Base-by-base conservation (phyloP, 2,797 vertebrate genomes). In the Hypotaenidia philippensis region DNA sequence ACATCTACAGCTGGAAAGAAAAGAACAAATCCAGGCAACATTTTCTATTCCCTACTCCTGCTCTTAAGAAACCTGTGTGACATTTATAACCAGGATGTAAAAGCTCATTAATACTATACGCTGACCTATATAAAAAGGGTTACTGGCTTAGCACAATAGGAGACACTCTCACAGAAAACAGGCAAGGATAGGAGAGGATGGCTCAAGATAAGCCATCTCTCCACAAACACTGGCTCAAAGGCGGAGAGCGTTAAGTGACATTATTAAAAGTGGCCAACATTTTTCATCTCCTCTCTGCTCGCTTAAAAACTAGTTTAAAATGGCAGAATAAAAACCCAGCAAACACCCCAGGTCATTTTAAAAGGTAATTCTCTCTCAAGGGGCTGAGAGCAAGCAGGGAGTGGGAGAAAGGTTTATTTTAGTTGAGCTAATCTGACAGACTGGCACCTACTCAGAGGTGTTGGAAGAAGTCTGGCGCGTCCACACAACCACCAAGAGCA, bases 391-490 rank as follows among this genome's bases (percentile, higher is more conserved):
- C 80, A 94, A 52, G 85, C 90, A 93, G 83, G 26, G 74, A 94
- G 74, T 87, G 80, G 90, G 91, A 95, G 91, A 96, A 90, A 88
- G 70, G 90, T 94, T 93, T 97, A 93, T 95, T 97, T 95, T 84
- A 88, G 90, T 22, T 86, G 88, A 95, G 94, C 66, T 96, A 71
- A 90, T 90, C 90, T 96, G 90, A 94, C 90, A 95, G 91, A 91
- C 93, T 95, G 93, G 94, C 96, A 95, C 90, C 90, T 93, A 88
- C 93, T 95, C 69, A 61, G 80, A 96, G 94, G 94, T 95, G 95
- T 90, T 38, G 20, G 83, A 78, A 91, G 83, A 83, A 40, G 95
- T 91, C 96, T 94, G 90, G 93, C 80, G 6, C 83, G 36, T 94
- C 85, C 95, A 90, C 38, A 8, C 65, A 94, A 83, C 83, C 89